Percentiles rank a stretch among this genome's conserved stretches.
Evolutionary conservation across 2,797 vertebrate species (phyloP).

Genomic region (Allobates femoralis): DNA sequence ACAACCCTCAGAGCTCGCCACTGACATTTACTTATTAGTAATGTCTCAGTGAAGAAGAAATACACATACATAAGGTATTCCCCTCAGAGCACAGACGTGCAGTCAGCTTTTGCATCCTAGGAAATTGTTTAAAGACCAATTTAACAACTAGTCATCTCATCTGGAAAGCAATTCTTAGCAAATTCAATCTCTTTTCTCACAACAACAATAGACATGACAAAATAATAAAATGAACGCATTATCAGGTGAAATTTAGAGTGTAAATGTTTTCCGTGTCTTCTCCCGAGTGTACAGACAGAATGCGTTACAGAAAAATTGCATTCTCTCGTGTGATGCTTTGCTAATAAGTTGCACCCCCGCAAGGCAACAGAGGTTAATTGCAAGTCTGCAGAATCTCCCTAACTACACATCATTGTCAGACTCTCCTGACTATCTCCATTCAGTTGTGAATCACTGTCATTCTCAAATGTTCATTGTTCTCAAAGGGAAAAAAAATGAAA

Average conservation of each 20-base stretch:
- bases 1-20: neutral
- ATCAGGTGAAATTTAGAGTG: conserved; percentile 18
- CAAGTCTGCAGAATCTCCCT: conserved; percentile 31
- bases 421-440: conserved; percentile 27
- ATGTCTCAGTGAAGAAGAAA: neutral
- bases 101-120: conserved; percentile 15
- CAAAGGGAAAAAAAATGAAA: neutral
- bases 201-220: conserved; percentile 23
- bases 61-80: conserved; percentile 1
- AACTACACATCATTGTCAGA: conserved; percentile 40
- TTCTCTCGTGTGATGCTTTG: conserved; percentile 28
- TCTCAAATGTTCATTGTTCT: neutral
- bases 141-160: conserved; percentile 18
- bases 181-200: conserved; percentile 36
- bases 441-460: neutral
- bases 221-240: conserved; percentile 36
- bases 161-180: conserved; percentile 25
- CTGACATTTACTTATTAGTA: conserved; percentile 33
- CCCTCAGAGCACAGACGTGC: neutral
- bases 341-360: conserved; percentile 46
- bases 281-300: neutral
- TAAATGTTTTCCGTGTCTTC: conserved; percentile 38
- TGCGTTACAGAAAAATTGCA: conserved; percentile 9
- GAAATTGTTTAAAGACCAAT: conserved; percentile 43
- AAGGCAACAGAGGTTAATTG: conserved; percentile 52